Percentiles rank a stretch among this genome's conserved stretches.
phyloP scores from a whole-genome alignment of 2,888 invertebrate species.

The Pseudolycoriella hygida region DNA sequence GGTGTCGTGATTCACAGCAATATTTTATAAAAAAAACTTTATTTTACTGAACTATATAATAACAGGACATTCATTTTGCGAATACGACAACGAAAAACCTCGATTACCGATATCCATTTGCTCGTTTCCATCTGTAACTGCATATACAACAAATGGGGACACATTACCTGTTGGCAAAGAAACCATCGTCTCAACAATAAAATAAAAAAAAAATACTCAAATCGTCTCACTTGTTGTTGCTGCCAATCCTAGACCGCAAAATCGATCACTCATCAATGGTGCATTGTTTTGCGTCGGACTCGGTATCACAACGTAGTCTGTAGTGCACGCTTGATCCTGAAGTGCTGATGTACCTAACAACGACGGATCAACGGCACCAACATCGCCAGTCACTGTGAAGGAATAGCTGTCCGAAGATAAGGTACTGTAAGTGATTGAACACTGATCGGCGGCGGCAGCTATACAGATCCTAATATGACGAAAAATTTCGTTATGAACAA shows the following conservation, averaged over 20 bases:
- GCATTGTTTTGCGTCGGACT: constrained; percentile 36
- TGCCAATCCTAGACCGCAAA: constrained; percentile 56
- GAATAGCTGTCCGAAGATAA: constrained; percentile 34
- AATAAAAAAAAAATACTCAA: background rate
- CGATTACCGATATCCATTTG: constrained; percentile 49
- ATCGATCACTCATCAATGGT: constrained; percentile 39
- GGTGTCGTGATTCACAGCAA: too few species aligned
- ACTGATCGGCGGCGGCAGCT: constrained; percentile 50
- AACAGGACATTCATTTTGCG: constrained; percentile 43
- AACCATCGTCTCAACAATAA: background rate
- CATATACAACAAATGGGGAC: constrained; percentile 57
- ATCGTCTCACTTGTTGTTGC: constrained; percentile 39
- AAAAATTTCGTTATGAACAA: too few species aligned
- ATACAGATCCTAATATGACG: constrained; percentile 51
- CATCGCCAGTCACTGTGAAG: constrained; percentile 54
- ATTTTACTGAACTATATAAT: constrained; percentile 1
- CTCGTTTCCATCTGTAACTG: constrained; percentile 47
- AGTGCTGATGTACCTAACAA: constrained; percentile 40
- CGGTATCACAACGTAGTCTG: constrained; percentile 60
- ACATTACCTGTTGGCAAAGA: constrained; percentile 33
- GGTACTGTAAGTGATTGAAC: constrained; percentile 44
- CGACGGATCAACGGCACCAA: constrained; percentile 41
- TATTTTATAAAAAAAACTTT: background rate
- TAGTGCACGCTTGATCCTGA: constrained; percentile 41
- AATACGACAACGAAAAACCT: constrained; percentile 54